Conservation (phyloP, 1,140 invertebrate genomes). For the Plutomurus gul region DNA sequence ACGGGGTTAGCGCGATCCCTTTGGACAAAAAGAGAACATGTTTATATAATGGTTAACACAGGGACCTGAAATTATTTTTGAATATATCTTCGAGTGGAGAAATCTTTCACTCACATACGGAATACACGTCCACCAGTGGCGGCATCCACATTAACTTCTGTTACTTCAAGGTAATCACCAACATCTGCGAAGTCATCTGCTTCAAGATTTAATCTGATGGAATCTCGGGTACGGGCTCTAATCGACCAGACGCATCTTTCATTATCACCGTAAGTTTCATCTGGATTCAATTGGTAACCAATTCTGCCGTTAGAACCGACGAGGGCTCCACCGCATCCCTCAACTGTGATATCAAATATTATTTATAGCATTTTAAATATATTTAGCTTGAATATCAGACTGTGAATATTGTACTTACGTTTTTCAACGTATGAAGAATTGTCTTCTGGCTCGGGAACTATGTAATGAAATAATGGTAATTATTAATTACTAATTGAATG, state of each 20-base stretch:
- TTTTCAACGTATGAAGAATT: constrained; percentile 1
- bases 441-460: constrained; percentile 8
- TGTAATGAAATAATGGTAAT: not conserved
- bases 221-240: not conserved
- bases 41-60: not conserved
- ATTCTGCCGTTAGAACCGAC: not conserved
- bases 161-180: not conserved
- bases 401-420: not conserved
- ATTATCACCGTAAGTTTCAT: not conserved
- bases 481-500: not conserved
- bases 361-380: too few species aligned
- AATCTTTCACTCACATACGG: not conserved
- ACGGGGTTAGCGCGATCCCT: not conserved
- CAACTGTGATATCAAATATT: not conserved
- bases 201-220: not conserved
- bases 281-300: not conserved
- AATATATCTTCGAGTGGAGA: not conserved
- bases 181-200: not conserved
- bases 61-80: not conserved
- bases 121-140: not conserved
- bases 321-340: not conserved
- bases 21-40: not conserved
- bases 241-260: not conserved
- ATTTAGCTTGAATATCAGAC: too few species aligned
- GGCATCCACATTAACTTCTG: not conserved